Conservation (phyloP, 2,797 vertebrate species). For the Manis pentadactyla region DNA sequence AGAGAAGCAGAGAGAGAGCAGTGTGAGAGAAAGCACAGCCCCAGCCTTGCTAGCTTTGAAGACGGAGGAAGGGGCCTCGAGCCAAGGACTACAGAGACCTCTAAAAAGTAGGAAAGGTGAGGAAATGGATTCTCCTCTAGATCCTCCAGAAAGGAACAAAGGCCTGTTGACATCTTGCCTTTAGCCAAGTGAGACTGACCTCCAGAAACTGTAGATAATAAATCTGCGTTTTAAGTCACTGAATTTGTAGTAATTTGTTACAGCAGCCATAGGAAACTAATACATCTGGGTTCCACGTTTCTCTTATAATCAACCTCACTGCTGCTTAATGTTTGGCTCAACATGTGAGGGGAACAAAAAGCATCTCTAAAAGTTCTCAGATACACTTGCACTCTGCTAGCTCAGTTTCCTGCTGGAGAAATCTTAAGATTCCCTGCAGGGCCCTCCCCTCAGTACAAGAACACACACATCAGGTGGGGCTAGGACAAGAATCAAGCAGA, state of each 20-base stretch:
- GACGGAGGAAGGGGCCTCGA: not conserved
- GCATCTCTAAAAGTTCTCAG: not conserved
- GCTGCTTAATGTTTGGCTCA: not conserved
- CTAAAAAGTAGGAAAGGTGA: not conserved
- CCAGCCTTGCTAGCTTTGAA: not conserved
- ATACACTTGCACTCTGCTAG: not conserved
- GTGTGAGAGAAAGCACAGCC: not conserved
- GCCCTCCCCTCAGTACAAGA: not conserved
- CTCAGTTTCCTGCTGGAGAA: not conserved
- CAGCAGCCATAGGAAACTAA: slow-evolving; percentile 40
- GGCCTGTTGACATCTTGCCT: not conserved
- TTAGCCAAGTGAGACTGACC: not conserved
- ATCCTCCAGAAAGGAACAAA: not conserved
- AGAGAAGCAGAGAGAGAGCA: not conserved
- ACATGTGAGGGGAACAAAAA: slow-evolving; percentile 29
- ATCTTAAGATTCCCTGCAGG: not conserved
- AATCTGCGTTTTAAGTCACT: not conserved
- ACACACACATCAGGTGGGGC: not conserved
- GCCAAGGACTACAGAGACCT: not conserved
- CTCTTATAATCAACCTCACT: not conserved
- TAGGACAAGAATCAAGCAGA: not conserved
- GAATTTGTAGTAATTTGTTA: slow-evolving; percentile 27
- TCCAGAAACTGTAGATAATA: not conserved
- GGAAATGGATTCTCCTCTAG: not conserved
- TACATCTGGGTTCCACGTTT: slow-evolving; percentile 1